Percentiles rank a stretch among this genome's conserved stretches.
These are phyloP conservation scores for Kradibia gibbosae DNA, from an alignment of 1,140 invertebrate genomes.

Conservation along the genomic window DNA sequence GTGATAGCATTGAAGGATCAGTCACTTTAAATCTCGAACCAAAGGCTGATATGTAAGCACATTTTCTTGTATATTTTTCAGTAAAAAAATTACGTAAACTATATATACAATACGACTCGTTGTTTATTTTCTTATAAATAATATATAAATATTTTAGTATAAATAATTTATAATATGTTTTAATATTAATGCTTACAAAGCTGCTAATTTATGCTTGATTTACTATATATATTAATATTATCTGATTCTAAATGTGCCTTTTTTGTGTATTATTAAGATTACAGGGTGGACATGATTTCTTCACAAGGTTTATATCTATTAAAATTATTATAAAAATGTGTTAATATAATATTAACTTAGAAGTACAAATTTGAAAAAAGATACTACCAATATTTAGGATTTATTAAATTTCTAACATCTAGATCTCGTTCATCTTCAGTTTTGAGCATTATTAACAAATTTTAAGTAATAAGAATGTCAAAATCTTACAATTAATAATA, in stretches of 20 bases:
- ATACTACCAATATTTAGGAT: not conserved
- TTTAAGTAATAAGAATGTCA: not conserved
- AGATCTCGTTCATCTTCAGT: not conserved
- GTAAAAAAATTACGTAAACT: not conserved
- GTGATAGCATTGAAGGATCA: conserved; percentile 79
- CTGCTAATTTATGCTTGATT: not conserved
- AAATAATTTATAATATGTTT: too few relatives aligned
- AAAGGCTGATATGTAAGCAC: conserved; percentile 36
- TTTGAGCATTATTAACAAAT: not conserved
- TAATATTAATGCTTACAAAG: too few relatives aligned
- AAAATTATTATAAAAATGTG: conserved; percentile 28
- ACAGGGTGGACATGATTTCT: conserved; percentile 39
- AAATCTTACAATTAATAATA: too few relatives aligned
- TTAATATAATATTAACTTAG: conserved; percentile 7
- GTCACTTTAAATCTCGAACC: conserved; percentile 81
- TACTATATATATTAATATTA: not conserved
- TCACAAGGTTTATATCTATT: conserved; percentile 46
- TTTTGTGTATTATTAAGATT: conserved; percentile 43
- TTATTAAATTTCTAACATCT: not conserved
- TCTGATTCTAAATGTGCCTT: not conserved
- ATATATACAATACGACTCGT: not conserved
- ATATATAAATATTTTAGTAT: too few relatives aligned
- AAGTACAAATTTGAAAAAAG: not conserved
- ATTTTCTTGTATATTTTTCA: not conserved
- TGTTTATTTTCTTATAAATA: not conserved